phyloP scores from a whole-genome alignment of 2,113 vertebrate species.

The Dendropsophus ebraccatus region DNA sequence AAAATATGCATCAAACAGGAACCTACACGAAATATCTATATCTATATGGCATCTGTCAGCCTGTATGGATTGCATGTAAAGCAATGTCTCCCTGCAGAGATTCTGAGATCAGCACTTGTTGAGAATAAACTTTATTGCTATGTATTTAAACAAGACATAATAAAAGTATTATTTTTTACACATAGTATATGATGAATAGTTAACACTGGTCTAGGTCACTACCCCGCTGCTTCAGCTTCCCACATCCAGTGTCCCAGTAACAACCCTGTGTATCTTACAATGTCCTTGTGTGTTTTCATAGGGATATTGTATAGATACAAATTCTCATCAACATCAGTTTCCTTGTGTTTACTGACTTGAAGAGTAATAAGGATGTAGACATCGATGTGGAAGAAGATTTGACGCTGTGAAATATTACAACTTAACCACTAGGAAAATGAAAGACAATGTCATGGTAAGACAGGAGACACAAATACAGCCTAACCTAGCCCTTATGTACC shows the following conservation, averaged over 20 bases:
- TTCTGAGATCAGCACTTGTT: background rate
- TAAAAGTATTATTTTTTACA: background rate
- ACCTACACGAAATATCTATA: background rate
- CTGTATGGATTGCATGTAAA: background rate
- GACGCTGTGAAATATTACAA: background rate
- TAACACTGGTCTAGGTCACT: background rate
- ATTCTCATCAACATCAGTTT: background rate
- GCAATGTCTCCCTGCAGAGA: background rate
- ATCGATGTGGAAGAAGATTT: background rate
- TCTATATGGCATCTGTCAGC: background rate
- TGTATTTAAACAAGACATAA: background rate
- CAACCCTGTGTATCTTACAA: no score
- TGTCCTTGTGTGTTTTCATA: background rate
- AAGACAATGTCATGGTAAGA: background rate
- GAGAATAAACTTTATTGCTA: background rate
- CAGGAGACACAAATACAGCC: background rate
- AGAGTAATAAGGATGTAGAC: background rate
- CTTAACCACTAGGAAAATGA: background rate
- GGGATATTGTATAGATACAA: background rate
- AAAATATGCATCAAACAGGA: background rate
- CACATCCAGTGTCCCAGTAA: background rate
- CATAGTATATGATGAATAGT: no score
- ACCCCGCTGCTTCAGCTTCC: background rate
- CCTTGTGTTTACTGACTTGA: background rate
- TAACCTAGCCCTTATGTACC: background rate